These are phyloP conservation scores for Anadara kagoshimensis DNA, from an alignment of 1,140 invertebrate genomes.

Conservation along the genomic window DNA sequence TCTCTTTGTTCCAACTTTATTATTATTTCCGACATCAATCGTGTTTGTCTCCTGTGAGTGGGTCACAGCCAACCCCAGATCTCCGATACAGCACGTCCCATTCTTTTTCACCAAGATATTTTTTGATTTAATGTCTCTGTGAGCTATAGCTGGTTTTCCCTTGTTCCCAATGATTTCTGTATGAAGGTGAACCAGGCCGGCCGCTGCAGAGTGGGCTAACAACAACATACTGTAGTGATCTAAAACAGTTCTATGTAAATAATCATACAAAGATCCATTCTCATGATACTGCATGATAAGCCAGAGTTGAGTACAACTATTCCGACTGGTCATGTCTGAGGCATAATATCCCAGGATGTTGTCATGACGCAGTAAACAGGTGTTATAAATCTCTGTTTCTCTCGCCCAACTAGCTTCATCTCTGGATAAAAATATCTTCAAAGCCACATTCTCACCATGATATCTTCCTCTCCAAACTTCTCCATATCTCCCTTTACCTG, in stretches of 20 bases:
- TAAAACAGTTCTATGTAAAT: slow-evolving; percentile 79
- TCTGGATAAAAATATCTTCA: slow-evolving; percentile 93
- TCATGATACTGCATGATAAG: slow-evolving; percentile 96
- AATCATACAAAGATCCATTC: slow-evolving; percentile 96
- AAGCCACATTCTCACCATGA: slow-evolving; percentile 94
- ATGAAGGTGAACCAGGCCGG: slow-evolving; percentile 90
- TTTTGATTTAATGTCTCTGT: slow-evolving; percentile 96
- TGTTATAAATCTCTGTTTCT: slow-evolving; percentile 97
- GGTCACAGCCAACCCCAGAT: slow-evolving; percentile 95
- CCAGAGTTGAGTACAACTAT: slow-evolving; percentile 81
- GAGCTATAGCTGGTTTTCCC: slow-evolving; percentile 78
- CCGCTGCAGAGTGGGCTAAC: slow-evolving; percentile 77
- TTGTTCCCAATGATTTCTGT: slow-evolving; percentile 93
- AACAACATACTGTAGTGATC: slow-evolving; percentile 77
- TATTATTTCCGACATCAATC: slow-evolving; percentile 72
- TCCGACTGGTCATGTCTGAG: slow-evolving; percentile 93
- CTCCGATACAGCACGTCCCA: slow-evolving; percentile 91
- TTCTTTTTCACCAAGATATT: slow-evolving; percentile 95
- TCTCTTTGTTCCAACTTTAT: slow-evolving; percentile 87
- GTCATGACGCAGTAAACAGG: slow-evolving; percentile 94
- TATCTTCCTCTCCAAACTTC: slow-evolving; percentile 91
- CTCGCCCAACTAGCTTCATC: slow-evolving; percentile 97
- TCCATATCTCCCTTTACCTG: slow-evolving; percentile 91
- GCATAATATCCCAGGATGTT: slow-evolving; percentile 97
- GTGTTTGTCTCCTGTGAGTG: slow-evolving; percentile 73